Evolutionary conservation across 2,113 vertebrate species (phyloP).

Genomic region (Ceyx melanurus): DNA sequence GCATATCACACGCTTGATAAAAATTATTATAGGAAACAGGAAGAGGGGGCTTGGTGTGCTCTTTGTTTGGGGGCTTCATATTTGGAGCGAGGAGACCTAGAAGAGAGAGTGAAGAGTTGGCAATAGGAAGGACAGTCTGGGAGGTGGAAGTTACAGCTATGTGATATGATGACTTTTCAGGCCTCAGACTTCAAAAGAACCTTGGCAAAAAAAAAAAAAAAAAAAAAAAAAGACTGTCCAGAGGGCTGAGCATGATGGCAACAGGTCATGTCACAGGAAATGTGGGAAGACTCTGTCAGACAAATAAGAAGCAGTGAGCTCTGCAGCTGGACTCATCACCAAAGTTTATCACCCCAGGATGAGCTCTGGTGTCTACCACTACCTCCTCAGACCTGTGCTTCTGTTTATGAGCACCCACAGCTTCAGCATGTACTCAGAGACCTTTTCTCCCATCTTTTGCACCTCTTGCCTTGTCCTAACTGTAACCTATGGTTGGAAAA

Average conservation of each 20-base stretch:
- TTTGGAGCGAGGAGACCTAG: not conserved
- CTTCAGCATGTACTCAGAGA: not conserved
- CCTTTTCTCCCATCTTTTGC: not conserved
- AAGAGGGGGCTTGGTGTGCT: too few species aligned
- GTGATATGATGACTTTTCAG: not conserved
- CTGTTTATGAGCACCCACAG: not conserved
- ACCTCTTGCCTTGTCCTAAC: not conserved
- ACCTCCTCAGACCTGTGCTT: not conserved
- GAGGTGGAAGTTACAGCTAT: not conserved
- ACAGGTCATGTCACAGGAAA: conserved; percentile 8
- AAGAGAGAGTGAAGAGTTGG: not conserved
- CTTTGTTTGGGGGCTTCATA: too few species aligned
- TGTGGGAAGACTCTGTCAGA: not conserved
- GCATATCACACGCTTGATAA: not conserved
- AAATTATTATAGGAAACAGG: not conserved
- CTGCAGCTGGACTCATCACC: not conserved
- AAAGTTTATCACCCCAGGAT: not conserved
- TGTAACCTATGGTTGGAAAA: not conserved
- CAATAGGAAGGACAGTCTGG: not conserved
- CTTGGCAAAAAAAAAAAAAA: conserved; percentile 15
- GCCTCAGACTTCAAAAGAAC: conserved; percentile 10
- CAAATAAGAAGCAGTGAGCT: not conserved
- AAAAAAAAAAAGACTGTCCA: conserved; percentile 22
- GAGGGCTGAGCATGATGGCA: not conserved
- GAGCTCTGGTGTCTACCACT: not conserved